phyloP scores from a whole-genome alignment of 2,888 invertebrate species.

The Ypsolopha sequella region DNA sequence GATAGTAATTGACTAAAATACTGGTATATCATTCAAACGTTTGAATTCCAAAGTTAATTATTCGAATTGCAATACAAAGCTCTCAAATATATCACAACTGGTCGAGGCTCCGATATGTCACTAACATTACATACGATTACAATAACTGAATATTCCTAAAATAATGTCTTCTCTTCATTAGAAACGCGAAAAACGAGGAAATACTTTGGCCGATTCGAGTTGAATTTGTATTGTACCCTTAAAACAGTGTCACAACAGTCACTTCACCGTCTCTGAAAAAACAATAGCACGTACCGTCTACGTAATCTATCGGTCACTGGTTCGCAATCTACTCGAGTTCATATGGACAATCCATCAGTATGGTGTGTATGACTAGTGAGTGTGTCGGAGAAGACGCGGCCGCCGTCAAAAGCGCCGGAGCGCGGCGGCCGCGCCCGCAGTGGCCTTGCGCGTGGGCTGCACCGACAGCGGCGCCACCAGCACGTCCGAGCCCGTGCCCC shows the following conservation, averaged over 20 bases:
- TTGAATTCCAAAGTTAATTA: neutral
- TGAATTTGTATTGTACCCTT: neutral
- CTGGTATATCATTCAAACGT: neutral
- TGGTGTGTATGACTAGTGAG: slow-evolving; percentile 1
- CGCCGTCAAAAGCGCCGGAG: slow-evolving; percentile 76
- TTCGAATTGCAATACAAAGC: slow-evolving; percentile 1
- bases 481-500: slow-evolving; percentile 67
- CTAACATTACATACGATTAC: slow-evolving; percentile 1
- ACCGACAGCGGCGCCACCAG: slow-evolving; percentile 85
- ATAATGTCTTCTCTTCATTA: slow-evolving; percentile 4
- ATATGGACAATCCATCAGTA: neutral
- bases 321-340: neutral
- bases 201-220: slow-evolving; percentile 5
- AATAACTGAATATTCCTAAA: neutral
- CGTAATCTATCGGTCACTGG: no score
- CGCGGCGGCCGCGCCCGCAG: slow-evolving; percentile 75
- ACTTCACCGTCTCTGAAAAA: neutral
- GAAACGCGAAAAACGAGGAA: neutral
- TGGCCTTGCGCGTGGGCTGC: slow-evolving; percentile 86
- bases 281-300: no score
- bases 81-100: slow-evolving; percentile 7
- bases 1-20: slow-evolving; percentile 2
- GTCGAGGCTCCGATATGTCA: slow-evolving; percentile 10
- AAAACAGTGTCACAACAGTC: neutral
- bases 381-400: slow-evolving; percentile 1